A percentile compares a stretch with the other conserved stretches of the same genome.
Conservation (phyloP, 2,797 vertebrate genomes). For the Psittacula echo region DNA sequence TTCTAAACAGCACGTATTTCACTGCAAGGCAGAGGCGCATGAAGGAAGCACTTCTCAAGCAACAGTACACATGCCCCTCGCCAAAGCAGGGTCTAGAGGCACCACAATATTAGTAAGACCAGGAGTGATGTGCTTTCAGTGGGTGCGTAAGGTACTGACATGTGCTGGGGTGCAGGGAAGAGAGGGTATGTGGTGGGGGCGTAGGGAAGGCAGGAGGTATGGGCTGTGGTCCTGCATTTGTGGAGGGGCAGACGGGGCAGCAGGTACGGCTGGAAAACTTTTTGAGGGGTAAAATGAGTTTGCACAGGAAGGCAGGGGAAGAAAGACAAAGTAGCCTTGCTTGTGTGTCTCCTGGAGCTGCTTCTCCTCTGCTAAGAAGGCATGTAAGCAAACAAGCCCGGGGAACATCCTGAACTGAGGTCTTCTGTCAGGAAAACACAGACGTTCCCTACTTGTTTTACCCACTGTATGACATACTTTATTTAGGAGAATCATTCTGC, state of each 20-base stretch:
- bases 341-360: neutral
- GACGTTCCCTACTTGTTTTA: neutral
- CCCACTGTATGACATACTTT: neutral
- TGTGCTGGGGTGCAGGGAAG: neutral
- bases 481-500: constrained; percentile 31
- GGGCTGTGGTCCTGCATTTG: neutral
- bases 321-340: neutral
- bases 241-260: neutral
- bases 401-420: neutral
- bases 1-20: neutral
- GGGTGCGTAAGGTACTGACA: neutral
- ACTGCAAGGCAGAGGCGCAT: neutral
- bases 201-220: neutral
- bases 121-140: neutral
- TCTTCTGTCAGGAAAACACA: neutral
- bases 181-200: fast-evolving
- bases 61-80: fast-evolving
- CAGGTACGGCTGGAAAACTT: neutral
- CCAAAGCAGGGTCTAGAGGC: neutral
- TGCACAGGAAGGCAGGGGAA: neutral
- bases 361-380: neutral
- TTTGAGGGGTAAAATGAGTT: neutral
- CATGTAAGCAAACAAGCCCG: neutral
- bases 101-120: neutral
- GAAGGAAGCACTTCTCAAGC: neutral